phyloP scores from a whole-genome alignment of 2,888 invertebrate species.

The Apotomis turbidana region DNA sequence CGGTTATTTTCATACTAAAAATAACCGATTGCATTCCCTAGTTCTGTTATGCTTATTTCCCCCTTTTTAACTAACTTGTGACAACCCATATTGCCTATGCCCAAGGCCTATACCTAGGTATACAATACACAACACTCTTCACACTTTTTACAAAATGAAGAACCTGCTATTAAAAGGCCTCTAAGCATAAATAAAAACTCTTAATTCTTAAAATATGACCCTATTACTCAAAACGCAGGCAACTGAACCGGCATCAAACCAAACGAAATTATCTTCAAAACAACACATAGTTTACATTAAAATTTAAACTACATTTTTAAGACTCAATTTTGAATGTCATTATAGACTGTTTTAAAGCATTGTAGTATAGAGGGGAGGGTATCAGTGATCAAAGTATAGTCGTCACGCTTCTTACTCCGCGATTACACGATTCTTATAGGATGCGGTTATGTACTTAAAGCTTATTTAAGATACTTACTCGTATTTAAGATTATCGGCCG shows the following conservation, averaged over 20 bases:
- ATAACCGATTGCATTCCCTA: too few species aligned
- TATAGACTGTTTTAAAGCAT: not conserved
- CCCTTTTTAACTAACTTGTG: too few species aligned
- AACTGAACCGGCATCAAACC: not conserved
- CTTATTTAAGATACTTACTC: constrained; percentile 2
- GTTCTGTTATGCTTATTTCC: too few species aligned
- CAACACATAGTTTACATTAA: not conserved
- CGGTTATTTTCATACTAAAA: too few species aligned
- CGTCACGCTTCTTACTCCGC: constrained; percentile 26
- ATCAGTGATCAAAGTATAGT: constrained; percentile 9
- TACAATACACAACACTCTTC: too few species aligned
- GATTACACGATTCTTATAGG: constrained; percentile 28
- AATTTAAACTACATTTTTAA: not conserved
- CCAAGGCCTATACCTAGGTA: too few species aligned
- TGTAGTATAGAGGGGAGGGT: not conserved
- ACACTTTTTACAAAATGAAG: too few species aligned
- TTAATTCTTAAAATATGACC: constrained; percentile 17
- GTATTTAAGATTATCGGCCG: constrained; percentile 10
- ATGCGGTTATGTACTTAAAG: constrained; percentile 27
- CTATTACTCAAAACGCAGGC: constrained; percentile 12
- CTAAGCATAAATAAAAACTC: constrained; percentile 4
- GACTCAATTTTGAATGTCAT: not conserved
- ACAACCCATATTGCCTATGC: too few species aligned
- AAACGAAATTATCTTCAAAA: not conserved
- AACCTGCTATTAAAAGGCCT: not conserved